phyloP scores from a whole-genome alignment of 2,113 vertebrate genomes.

The Zeus faber region DNA sequence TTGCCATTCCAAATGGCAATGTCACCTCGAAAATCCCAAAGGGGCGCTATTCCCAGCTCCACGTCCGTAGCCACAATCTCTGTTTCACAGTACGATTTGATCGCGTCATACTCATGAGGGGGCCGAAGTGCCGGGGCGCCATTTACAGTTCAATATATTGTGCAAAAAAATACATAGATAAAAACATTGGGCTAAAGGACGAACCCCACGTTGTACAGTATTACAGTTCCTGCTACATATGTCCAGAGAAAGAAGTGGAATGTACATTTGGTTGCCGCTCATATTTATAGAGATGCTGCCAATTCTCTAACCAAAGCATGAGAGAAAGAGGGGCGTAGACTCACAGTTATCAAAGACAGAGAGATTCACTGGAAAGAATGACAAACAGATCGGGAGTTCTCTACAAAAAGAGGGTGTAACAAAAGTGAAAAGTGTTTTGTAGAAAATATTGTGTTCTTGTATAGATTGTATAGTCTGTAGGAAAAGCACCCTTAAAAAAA shows the following conservation, averaged over 20 bases:
- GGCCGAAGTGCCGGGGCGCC: conserved; percentile 29
- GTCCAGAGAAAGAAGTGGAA: background rate
- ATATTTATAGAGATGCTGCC: conserved; percentile 41
- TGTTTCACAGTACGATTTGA: conserved; percentile 55
- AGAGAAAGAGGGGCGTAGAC: conserved; percentile 35
- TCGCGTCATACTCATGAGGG: conserved; percentile 44
- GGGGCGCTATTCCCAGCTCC: conserved; percentile 14
- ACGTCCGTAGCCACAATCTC: conserved; percentile 20
- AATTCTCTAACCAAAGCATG: conserved; percentile 45
- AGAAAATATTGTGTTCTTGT: conserved; percentile 60
- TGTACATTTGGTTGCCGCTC: conserved; percentile 25
- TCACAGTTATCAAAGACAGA: conserved; percentile 51
- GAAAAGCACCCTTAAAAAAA: conserved; percentile 67
- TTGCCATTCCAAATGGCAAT: conserved; percentile 50
- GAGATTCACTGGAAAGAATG: conserved; percentile 56
- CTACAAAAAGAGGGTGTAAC: conserved; percentile 71
- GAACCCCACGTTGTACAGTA: background rate
- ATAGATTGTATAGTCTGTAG: conserved; percentile 52
- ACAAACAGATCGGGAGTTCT: conserved; percentile 33
- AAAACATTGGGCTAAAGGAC: conserved; percentile 1
- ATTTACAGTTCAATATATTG: conserved; percentile 58
- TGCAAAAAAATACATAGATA: conserved; percentile 42
- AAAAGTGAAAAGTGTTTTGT: conserved; percentile 68
- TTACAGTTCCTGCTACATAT: background rate
- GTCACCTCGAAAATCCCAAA: conserved; percentile 26